Conservation (phyloP, 2,888 invertebrate genomes). For the Drosophila anomalipes region DNA sequence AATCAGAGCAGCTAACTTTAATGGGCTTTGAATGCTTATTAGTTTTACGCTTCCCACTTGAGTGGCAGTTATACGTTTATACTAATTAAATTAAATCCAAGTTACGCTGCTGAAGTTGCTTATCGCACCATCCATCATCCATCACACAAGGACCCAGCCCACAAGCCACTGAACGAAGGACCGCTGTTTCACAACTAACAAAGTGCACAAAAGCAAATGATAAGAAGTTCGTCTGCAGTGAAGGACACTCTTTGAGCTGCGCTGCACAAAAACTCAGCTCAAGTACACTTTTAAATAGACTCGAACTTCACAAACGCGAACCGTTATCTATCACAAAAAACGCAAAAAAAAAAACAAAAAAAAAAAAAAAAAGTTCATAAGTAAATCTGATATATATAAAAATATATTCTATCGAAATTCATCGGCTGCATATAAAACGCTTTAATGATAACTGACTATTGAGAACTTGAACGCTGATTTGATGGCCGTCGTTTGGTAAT, state of each 20-base stretch:
- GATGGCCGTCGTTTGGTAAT: not conserved
- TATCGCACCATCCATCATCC: slow-evolving; percentile 33
- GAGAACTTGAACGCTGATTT: not conserved
- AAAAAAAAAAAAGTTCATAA: too few relatives aligned
- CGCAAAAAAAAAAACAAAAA: too few relatives aligned
- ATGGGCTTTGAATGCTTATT: slow-evolving; percentile 54
- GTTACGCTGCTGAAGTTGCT: slow-evolving; percentile 55
- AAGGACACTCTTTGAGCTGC: slow-evolving; percentile 13
- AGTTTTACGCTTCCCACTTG: slow-evolving; percentile 22
- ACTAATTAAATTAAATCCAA: slow-evolving; percentile 70
- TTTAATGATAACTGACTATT: not conserved
- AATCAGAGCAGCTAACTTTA: slow-evolving; percentile 36
- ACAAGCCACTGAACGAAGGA: slow-evolving; percentile 1
- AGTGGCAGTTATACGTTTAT: slow-evolving; percentile 24
- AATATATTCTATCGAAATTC: not conserved
- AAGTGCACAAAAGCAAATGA: slow-evolving; percentile 44
- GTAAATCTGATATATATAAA: not conserved
- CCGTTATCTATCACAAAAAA: not conserved
- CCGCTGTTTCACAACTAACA: slow-evolving; percentile 26
- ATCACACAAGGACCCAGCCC: slow-evolving; percentile 9
- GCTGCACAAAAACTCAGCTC: slow-evolving; percentile 24
- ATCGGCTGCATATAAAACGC: not conserved
- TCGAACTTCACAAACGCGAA: not conserved
- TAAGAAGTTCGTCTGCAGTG: slow-evolving; percentile 22
- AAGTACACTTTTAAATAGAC: slow-evolving; percentile 50